Conservation (phyloP, 2,797 vertebrate species). For the Chiloscyllium punctatum region DNA sequence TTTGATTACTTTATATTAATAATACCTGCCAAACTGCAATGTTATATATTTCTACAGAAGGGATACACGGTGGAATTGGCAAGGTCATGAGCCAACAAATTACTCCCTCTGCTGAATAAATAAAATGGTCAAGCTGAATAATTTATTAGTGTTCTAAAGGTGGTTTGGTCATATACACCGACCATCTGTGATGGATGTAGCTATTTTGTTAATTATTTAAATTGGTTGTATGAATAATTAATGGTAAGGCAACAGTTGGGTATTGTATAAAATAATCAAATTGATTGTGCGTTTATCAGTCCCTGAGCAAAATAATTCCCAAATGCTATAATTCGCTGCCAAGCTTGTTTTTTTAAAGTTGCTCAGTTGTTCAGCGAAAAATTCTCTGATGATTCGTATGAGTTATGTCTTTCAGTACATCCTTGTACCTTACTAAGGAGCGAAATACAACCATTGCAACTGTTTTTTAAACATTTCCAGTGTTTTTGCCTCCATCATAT, state of each 20-base stretch:
- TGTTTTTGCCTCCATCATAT: background rate
- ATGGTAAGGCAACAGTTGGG: background rate
- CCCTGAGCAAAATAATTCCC: background rate
- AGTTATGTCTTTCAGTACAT: background rate
- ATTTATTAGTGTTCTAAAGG: background rate
- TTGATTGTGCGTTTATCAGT: background rate
- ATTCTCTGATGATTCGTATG: background rate
- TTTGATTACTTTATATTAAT: background rate
- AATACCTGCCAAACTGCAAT: background rate
- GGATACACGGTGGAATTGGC: background rate
- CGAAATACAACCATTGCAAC: background rate
- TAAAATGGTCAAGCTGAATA: background rate
- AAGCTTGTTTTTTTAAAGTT: background rate
- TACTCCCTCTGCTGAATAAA: background rate
- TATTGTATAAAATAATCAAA: background rate
- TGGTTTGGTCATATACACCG: background rate
- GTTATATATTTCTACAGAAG: background rate
- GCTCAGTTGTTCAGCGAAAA: background rate
- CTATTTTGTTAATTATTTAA: constrained; percentile 9
- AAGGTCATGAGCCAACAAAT: background rate
- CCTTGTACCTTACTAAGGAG: background rate
- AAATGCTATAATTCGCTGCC: background rate
- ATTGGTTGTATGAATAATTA: constrained; percentile 4
- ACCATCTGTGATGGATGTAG: background rate
- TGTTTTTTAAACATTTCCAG: background rate